These are phyloP conservation scores for Notamacropus eugenii DNA, from an alignment of 2,797 vertebrate genomes.

Conservation along the genomic window DNA sequence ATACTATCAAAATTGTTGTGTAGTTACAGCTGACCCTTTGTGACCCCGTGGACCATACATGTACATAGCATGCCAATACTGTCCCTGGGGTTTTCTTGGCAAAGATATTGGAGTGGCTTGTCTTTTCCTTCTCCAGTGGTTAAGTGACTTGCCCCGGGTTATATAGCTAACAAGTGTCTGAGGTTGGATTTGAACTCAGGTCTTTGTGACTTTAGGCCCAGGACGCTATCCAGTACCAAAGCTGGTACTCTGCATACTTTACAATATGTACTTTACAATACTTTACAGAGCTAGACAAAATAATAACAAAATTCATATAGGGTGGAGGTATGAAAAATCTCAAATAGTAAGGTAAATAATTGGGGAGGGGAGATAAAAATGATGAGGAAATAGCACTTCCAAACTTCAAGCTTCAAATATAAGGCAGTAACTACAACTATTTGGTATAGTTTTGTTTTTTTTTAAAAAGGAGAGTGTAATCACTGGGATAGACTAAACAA, in stretches of 20 bases:
- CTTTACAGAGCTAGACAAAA: neutral
- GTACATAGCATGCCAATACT: neutral
- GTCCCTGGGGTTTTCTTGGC: neutral
- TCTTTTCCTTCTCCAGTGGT: neutral
- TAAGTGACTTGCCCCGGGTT: neutral
- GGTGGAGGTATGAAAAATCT: neutral
- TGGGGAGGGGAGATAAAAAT: neutral
- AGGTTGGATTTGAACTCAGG: neutral
- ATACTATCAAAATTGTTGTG: neutral
- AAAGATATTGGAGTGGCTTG: neutral
- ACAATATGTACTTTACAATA: neutral
- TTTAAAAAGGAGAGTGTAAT: neutral
- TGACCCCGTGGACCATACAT: neutral
- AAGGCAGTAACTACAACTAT: neutral
- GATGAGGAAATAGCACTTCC: neutral
- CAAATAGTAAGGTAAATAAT: neutral
- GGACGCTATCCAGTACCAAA: neutral
- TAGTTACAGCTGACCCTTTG: neutral
- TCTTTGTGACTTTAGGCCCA: neutral
- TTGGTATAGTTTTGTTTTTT: neutral
- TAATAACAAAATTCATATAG: neutral
- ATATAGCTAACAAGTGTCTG: neutral
- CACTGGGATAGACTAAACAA: neutral
- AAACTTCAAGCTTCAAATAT: neutral
- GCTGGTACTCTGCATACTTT: neutral